These are phyloP conservation scores for Drosophila colorata DNA, from an alignment of 2,888 invertebrate genomes.

Conservation along the genomic window DNA sequence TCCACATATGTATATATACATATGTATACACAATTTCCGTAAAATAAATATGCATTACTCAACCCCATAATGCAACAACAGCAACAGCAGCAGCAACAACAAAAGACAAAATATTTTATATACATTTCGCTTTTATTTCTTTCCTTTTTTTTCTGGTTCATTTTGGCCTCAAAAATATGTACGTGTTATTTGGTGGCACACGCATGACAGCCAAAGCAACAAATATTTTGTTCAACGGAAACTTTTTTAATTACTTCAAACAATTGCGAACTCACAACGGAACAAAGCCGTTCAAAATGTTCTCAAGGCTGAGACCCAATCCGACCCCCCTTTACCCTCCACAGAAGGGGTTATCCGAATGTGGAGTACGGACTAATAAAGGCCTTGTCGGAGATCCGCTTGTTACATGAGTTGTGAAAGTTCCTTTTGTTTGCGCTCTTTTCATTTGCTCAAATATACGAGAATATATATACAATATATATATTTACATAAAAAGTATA, in stretches of 20 bases:
- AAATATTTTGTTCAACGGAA: conserved; percentile 19
- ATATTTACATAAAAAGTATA: background rate
- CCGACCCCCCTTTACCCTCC: background rate
- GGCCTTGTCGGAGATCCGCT: conserved; percentile 12
- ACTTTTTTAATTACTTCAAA: conserved; percentile 63
- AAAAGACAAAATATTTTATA: conserved; percentile 20
- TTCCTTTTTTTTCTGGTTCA: background rate
- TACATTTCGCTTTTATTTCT: conserved; percentile 4
- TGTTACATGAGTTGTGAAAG: conserved; percentile 41
- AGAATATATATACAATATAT: background rate
- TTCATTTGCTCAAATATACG: conserved; percentile 10
- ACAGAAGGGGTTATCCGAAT: conserved; percentile 4
- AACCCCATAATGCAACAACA: background rate
- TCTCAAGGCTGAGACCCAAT: conserved; percentile 21
- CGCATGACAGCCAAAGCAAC: conserved; percentile 4
- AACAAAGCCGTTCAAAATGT: conserved; percentile 18
- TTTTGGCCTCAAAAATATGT: conserved; percentile 5
- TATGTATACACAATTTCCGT: background rate
- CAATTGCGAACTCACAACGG: conserved; percentile 29
- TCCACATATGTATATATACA: background rate
- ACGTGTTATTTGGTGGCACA: conserved; percentile 19
- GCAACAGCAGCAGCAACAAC: background rate
- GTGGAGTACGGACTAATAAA: conserved; percentile 14
- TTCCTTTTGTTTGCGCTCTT: conserved; percentile 24
- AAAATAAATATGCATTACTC: conserved; percentile 12